Conservation (phyloP, 2,888 invertebrate genomes). For the Eupeodes luniger region DNA sequence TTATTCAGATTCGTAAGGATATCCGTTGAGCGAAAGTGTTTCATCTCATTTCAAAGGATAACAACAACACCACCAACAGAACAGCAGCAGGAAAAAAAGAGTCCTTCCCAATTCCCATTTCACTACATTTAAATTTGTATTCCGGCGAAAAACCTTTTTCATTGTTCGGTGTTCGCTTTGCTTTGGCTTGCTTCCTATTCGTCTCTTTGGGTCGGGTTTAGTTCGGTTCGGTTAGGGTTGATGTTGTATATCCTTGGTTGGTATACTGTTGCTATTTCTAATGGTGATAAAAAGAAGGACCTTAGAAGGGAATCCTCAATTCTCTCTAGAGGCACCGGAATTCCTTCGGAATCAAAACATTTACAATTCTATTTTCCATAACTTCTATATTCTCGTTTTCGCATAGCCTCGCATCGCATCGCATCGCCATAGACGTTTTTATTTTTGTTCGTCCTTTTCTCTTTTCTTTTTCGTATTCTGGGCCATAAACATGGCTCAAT, state of each 20-base stretch:
- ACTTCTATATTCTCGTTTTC: slow-evolving; percentile 30
- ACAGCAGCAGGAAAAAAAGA: slow-evolving; percentile 1
- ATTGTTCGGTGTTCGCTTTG: slow-evolving; percentile 56
- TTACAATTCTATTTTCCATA: slow-evolving; percentile 71
- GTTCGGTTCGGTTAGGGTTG: too few relatives aligned
- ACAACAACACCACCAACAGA: neutral
- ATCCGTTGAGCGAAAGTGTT: slow-evolving; percentile 57
- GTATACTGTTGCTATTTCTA: neutral
- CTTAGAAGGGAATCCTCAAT: slow-evolving; percentile 32
- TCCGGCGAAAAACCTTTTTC: slow-evolving; percentile 44
- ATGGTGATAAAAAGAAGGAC: slow-evolving; percentile 28
- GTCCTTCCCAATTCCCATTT: slow-evolving; percentile 26
- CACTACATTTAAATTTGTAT: slow-evolving; percentile 58
- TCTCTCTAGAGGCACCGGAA: slow-evolving; percentile 58
- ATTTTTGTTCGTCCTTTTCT: slow-evolving; percentile 38
- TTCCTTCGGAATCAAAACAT: slow-evolving; percentile 67
- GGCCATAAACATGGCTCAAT: slow-evolving; percentile 64
- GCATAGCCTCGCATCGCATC: slow-evolving; percentile 26
- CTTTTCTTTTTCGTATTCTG: slow-evolving; percentile 13
- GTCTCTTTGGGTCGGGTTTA: neutral
- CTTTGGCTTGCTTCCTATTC: neutral
- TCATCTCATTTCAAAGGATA: slow-evolving; percentile 1
- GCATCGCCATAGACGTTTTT: neutral
- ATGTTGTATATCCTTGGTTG: neutral
- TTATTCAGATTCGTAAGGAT: slow-evolving; percentile 61